Base-by-base conservation (phyloP, 2,113 vertebrate species). In the Stegostoma tigrinum region DNA sequence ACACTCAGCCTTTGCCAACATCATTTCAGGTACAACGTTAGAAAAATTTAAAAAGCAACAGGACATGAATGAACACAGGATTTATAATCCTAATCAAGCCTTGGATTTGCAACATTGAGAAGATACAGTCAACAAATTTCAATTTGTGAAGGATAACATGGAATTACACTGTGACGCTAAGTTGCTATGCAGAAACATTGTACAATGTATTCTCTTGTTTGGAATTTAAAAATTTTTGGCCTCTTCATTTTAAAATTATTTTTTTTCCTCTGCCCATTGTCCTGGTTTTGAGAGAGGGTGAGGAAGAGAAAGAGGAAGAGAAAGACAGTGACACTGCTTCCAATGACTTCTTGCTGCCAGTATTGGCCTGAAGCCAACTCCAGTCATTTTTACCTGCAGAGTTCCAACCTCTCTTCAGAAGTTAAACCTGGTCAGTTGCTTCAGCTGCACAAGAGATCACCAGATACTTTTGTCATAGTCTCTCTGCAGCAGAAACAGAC, bases 321-420 rank as follows among this genome's bases (percentile, higher is more conserved):
- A 61, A 61, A 61, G 72, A 75, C 24, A 42, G 38, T 19, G 5
- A 83, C 6, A 38, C 38, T 42, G 38, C 38, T 45, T 38, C 17
- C 96, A 89, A 89, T 3, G 21, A 3, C 55, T 61, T 61, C 55
- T 61, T 95, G 97, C 98, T 98, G 98, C 97, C 96, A 97, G 98
- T 98, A 98, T 96, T 96, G 97, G 85, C 97, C 97, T 97, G 98
- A 98, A 97, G 97, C 98, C 95, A 99, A 3, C 4, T n/a, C 7
- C 15, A 34, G 89, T 66, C 17, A 93, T 61, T 15, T 93, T 42
- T 24, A 38, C 17, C 55, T 38, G 61, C 3, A 67, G 15, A 38
- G 5, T 15, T 17, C 55, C 55, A 15, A 4, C 61, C 89, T 5
- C n/a, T 61, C 34, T 8, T 12, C 34, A 34, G 1, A 67, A 38